phyloP scores from a whole-genome alignment of 2,888 invertebrate species.

The Archips xylosteana region DNA sequence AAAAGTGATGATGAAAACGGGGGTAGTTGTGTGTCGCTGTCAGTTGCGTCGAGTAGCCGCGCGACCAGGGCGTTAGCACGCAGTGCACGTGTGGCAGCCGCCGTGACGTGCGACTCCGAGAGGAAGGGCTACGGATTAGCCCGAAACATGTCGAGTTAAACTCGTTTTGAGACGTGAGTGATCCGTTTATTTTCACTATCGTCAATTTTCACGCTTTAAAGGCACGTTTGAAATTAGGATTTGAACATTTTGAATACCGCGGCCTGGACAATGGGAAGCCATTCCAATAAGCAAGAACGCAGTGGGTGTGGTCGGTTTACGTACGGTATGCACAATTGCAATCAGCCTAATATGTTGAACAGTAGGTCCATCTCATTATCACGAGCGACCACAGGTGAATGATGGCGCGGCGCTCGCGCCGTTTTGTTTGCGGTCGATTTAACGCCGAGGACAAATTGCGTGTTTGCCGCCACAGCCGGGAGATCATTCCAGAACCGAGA shows the following conservation, averaged over 20 bases:
- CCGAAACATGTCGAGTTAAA: too few relatives aligned
- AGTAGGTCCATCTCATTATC: slow-evolving; percentile 84
- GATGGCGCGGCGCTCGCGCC: slow-evolving; percentile 75
- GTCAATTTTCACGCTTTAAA: slow-evolving; percentile 15
- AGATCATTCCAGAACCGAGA: slow-evolving; percentile 74
- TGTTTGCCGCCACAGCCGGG: slow-evolving; percentile 78
- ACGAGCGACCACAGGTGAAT: slow-evolving; percentile 84
- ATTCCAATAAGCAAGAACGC: slow-evolving; percentile 68
- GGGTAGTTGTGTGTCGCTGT: too few relatives aligned
- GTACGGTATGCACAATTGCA: slow-evolving; percentile 72
- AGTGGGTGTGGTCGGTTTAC: slow-evolving; percentile 61
- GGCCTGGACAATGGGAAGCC: slow-evolving; percentile 46
- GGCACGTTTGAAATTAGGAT: slow-evolving; percentile 17
- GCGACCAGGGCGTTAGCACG: too few relatives aligned
- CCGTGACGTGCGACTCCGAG: too few relatives aligned
- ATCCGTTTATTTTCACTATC: too few relatives aligned
- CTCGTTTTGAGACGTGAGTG: too few relatives aligned
- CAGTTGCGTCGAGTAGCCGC: too few relatives aligned
- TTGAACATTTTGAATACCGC: slow-evolving; percentile 40
- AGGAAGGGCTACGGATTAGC: too few relatives aligned
- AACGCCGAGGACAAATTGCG: slow-evolving; percentile 83
- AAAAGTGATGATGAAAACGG: too few relatives aligned
- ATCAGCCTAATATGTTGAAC: slow-evolving; percentile 84
- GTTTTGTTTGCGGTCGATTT: slow-evolving; percentile 86
- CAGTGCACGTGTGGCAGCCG: too few relatives aligned